A percentile compares a stretch with the other conserved stretches of the same genome.
Evolutionary conservation across 2,113 vertebrate species (phyloP).

Genomic region (Sapajus apella): DNA sequence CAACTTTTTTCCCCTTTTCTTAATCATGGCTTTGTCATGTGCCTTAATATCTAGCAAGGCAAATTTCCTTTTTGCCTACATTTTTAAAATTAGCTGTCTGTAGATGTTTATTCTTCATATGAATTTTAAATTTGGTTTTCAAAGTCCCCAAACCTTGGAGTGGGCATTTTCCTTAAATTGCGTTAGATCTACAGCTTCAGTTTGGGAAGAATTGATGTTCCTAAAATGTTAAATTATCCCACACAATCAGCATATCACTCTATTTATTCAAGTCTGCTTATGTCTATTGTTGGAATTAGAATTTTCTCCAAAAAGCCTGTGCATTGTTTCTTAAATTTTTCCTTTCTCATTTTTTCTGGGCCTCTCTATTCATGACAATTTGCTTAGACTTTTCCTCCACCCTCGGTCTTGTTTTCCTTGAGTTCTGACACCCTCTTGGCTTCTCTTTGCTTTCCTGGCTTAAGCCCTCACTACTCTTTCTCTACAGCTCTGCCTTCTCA

Average conservation of each 20-base stretch:
- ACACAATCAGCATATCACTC: background rate
- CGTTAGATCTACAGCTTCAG: background rate
- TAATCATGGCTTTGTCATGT: background rate
- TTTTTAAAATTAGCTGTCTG: background rate
- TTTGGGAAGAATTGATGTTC: background rate
- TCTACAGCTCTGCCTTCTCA: background rate
- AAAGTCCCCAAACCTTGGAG: background rate
- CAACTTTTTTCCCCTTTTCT: background rate
- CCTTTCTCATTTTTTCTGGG: background rate
- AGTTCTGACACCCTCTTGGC: background rate
- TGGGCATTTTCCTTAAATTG: background rate
- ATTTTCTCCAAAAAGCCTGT: background rate
- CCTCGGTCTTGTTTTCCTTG: background rate
- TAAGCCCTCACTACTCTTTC: background rate
- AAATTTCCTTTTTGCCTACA: background rate
- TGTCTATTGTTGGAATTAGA: background rate
- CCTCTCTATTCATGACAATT: background rate
- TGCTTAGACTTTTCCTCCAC: background rate
- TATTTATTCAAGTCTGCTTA: constrained; percentile 23
- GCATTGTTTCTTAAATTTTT: constrained; percentile 5
- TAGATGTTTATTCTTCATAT: background rate
- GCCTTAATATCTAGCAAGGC: background rate
- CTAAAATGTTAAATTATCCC: background rate
- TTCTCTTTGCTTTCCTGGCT: background rate
- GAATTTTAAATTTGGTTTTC: background rate